Evolutionary conservation across 2,797 vertebrate species (phyloP), one percentile per base, ranked within the genome.

Genomic region (Rachycentron canadum): DNA sequence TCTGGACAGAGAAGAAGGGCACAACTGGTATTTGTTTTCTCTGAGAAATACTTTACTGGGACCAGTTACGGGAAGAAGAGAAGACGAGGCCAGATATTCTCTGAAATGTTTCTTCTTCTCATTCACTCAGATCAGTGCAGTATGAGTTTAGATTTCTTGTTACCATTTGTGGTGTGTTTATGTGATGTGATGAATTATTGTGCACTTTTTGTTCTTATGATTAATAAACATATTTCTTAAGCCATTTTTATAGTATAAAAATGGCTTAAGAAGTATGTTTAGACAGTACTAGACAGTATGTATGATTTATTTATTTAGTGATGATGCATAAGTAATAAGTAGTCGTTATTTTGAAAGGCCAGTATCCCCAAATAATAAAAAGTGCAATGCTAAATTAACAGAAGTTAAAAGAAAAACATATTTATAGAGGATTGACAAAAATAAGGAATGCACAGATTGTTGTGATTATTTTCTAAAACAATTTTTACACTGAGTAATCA

Each of bases 11-110:
- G 87, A 89, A 89, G 85, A 91, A 91, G 90, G 82, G 72, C 87
- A 92, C 79, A 85, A 92, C 86, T 93, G 91, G 75, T 90, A 80
- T 92, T 93, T 92, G 87, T 92, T 93, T 91, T 91, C 88, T 84
- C 73, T 0, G 76, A 69, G 75, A 85, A 85, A 82, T 52, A 45
- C 69, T 89, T 90, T 32, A 74, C 86, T 87, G 83, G 85, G 84
- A 88, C 73, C 68, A 67, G 82, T 77, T 75, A 73, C 19, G 41
- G 71, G 76, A 62, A 75, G 67, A 67, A 55, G 69, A 79, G 77
- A 84, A 69, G 63, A 75, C 4, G 10, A 59, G 73, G 73, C 65
- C 72, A 67, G 73, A 78, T 69, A 57, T 71, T 79, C 64, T 69
- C 34, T 66, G 73, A 76, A 81, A 79, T 26, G 45, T n/a, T 19